phyloP scores from a whole-genome alignment of 1,140 invertebrate genomes.

The Meloidogyne floridensis region DNA sequence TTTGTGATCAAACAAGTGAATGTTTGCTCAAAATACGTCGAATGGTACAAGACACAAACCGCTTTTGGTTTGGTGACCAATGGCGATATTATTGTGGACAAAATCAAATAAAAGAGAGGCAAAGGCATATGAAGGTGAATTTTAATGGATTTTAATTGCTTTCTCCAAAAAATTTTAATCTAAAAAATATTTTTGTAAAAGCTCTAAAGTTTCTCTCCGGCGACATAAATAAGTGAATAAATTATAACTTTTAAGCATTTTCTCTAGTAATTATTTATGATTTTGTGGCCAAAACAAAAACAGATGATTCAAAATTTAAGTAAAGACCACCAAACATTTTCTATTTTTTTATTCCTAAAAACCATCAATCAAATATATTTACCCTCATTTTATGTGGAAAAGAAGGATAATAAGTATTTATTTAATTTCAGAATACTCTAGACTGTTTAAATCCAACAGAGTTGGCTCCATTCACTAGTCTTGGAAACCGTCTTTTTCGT shows the following conservation, averaged over 20 bases:
- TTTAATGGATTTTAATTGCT: neutral
- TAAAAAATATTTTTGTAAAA: too few species aligned
- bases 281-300: constrained; percentile 14
- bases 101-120: constrained; percentile 11
- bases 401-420: too few species aligned
- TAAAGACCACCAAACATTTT: neutral
- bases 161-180: neutral
- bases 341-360: neutral
- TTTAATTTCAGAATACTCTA: constrained; percentile 46
- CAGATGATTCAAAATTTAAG: neutral
- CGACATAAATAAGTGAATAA: neutral
- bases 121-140: neutral
- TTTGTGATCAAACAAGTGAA: constrained; percentile 43
- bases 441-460: constrained; percentile 50
- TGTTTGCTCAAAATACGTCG: constrained; percentile 47
- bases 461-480: constrained; percentile 34
- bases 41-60: constrained; percentile 46
- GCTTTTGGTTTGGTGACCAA: constrained; percentile 56
- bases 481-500: constrained; percentile 56
- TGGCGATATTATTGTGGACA: constrained; percentile 48
- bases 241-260: neutral
- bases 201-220: too few species aligned
- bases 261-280: neutral
- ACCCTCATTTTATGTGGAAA: neutral
- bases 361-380: neutral